Conservation (phyloP, 2,888 invertebrate species). For the Lysandra coridon region DNA sequence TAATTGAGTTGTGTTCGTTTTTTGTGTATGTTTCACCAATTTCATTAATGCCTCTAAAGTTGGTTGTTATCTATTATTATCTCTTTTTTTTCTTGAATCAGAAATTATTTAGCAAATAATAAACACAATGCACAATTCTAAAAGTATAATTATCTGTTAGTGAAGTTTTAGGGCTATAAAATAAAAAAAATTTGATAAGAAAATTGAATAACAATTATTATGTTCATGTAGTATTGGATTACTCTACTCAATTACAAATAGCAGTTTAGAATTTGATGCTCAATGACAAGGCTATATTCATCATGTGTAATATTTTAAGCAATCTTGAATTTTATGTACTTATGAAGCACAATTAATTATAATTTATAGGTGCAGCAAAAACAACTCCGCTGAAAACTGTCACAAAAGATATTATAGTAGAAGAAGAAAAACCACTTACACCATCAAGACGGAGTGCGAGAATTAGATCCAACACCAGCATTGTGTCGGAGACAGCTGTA, state of each 20-base stretch:
- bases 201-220: neutral
- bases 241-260: neutral
- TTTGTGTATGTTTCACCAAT: too few relatives aligned
- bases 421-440: constrained; percentile 55
- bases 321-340: neutral
- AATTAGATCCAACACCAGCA: constrained; percentile 55
- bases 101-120: too few relatives aligned
- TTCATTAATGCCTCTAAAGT: too few relatives aligned
- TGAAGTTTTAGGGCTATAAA: neutral
- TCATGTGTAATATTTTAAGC: neutral
- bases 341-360: neutral
- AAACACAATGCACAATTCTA: neutral
- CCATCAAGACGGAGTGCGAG: constrained; percentile 65
- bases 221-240: neutral
- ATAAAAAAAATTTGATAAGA: neutral
- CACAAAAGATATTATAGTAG: constrained; percentile 51
- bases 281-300: neutral
- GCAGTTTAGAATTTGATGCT: neutral
- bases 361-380: constrained; percentile 15
- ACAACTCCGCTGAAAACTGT: constrained; percentile 48
- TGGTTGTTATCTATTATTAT: too few relatives aligned
- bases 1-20: too few relatives aligned
- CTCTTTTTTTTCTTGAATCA: too few relatives aligned
- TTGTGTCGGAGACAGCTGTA: constrained; percentile 54
- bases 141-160: neutral